These are phyloP conservation scores for Actenoides hombroni DNA, from an alignment of 2,113 vertebrate genomes.

Conservation along the genomic window DNA sequence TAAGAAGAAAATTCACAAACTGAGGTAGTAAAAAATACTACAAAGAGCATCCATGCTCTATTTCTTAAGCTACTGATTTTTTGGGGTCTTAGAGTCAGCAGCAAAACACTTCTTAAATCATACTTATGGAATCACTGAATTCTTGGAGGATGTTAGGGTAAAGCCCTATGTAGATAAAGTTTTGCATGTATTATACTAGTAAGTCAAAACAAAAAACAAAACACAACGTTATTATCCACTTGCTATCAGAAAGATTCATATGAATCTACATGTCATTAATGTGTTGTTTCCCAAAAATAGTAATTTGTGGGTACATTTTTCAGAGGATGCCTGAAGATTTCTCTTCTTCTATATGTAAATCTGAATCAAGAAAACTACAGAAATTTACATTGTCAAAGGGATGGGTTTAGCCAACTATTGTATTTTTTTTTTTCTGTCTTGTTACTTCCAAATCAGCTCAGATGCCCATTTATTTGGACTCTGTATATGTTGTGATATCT, in stretches of 20 bases:
- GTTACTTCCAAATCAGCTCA: background rate
- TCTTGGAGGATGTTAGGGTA: background rate
- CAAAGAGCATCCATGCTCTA: background rate
- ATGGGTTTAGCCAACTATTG: background rate
- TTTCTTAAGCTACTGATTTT: background rate
- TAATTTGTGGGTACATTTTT: background rate
- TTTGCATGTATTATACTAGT: background rate
- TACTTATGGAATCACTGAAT: background rate
- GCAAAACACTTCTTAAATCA: background rate
- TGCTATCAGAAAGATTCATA: background rate
- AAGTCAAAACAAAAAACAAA: conserved; percentile 29
- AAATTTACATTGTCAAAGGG: background rate
- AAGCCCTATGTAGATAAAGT: background rate
- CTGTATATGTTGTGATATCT: background rate
- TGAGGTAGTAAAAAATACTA: background rate
- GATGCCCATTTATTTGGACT: background rate
- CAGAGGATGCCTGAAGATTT: background rate
- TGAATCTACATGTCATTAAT: conserved; percentile 5
- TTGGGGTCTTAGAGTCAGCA: background rate
- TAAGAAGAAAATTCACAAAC: background rate
- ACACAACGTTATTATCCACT: conserved; percentile 22
- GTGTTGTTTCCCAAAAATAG: background rate
- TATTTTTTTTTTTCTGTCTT: background rate
- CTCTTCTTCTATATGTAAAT: background rate
- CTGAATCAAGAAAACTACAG: background rate